Base-by-base conservation (phyloP, 2,888 invertebrate species). In the Biston betularia region DNA sequence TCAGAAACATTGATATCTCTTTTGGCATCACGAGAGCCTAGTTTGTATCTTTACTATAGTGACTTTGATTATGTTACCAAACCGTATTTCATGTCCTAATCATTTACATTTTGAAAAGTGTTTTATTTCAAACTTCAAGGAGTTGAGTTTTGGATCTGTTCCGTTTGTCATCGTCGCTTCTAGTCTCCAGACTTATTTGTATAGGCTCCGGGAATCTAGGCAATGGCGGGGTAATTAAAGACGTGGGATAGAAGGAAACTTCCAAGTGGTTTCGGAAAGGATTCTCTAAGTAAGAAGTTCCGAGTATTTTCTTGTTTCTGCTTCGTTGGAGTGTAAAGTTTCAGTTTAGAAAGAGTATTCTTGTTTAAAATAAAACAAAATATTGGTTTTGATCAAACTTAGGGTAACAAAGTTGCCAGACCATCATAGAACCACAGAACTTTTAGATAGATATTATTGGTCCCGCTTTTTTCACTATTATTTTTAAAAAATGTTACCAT, bases 101-200 rank as follows among this genome's bases (percentile, higher is more conserved):
- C 1, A 24, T 24, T 24, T 24, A 3, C 24, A 24, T 24, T 24
- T 1, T 46, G 0, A 14, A 10, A 24, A 10, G 9, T 10, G 9
- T 46, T 46, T 46, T 1, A 9, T 48, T 4, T 24, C 24, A 24
- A 24, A 24, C 3, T 8, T 38, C 9, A 9, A 35, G 35, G 4
- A 35, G n/a, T 38, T 6, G 6, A 11, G 33, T 48, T 46, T 48
- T 11, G 54, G 12, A 0, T 54, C 54, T 54, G 24, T 24, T 38
- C 38, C 33, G n/a, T 58, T 48, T 9, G n/a, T 4, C 15, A 40
- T 49, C 44, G 6, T 15, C 8, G 8, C 15, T 54, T n/a, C 35
- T 0, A 45, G 63, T 57, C n/a, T 33, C 24, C 15, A 59, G 24
- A 44, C 14, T 65, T 65, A 65, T 65, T 65, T 60, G 65, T 65